These are phyloP conservation scores for Cyclura pinguis DNA, from an alignment of 2,797 vertebrate genomes.

Conservation along the genomic window DNA sequence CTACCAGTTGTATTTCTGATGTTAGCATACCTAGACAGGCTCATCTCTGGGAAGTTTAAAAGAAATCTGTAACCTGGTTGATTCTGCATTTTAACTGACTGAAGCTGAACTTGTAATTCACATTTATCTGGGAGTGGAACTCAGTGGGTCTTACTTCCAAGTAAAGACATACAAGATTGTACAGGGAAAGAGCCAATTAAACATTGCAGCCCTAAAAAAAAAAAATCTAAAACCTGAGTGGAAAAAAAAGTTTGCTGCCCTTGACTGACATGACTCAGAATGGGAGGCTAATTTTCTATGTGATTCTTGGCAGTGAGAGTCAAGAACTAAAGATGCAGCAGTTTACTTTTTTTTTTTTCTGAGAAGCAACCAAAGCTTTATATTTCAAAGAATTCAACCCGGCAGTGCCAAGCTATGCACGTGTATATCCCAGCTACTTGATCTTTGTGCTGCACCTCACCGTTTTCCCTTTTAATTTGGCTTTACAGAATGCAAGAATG, in stretches of 20 bases:
- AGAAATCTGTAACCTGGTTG: background rate
- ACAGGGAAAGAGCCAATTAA: background rate
- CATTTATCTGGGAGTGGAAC: background rate
- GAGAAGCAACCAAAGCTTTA: background rate
- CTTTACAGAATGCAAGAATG: constrained; percentile 59
- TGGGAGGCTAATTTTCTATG: constrained; percentile 72
- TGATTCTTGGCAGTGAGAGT: constrained; percentile 71
- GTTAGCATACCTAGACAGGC: too few relatives aligned
- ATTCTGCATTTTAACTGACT: background rate
- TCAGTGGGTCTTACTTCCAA: background rate
- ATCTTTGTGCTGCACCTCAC: constrained; percentile 52
- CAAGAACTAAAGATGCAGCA: constrained; percentile 75
- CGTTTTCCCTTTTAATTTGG: constrained; percentile 62
- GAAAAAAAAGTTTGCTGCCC: too few relatives aligned
- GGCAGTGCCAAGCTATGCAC: constrained; percentile 43
- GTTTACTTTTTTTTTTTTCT: background rate
- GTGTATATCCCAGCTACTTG: constrained; percentile 57
- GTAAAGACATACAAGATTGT: background rate
- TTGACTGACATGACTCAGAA: constrained; percentile 60
- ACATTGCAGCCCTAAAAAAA: background rate
- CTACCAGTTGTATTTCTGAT: too few relatives aligned
- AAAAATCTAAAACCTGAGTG: too few relatives aligned
- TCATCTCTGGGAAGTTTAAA: background rate
- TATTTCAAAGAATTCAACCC: constrained; percentile 59
- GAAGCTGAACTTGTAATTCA: background rate